Evolutionary conservation across 2,888 invertebrate genomes (phyloP).

Genomic region (Carpatolechia fugitivella): DNA sequence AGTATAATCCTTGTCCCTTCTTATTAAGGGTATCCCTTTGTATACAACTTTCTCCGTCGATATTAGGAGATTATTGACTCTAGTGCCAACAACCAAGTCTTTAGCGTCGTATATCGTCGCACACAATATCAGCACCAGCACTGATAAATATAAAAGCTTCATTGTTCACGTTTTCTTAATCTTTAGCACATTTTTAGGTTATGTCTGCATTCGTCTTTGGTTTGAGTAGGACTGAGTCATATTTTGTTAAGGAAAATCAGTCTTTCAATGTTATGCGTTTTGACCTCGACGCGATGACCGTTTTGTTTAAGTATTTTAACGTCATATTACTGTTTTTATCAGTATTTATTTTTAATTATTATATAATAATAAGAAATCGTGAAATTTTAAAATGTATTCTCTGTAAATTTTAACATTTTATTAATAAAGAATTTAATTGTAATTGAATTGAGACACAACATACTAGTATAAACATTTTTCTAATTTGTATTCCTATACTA

Average conservation of each 20-base stretch:
- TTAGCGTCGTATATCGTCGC: constrained; percentile 48
- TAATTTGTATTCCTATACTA: no score
- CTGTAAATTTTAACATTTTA: no score
- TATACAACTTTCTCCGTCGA: constrained; percentile 59
- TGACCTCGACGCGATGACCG: not conserved
- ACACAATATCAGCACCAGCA: constrained; percentile 45
- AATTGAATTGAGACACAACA: no score
- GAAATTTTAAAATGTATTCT: no score
- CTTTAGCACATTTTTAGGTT: constrained; percentile 35
- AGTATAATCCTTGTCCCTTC: constrained; percentile 59
- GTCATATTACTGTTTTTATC: not conserved
- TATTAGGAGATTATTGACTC: constrained; percentile 61
- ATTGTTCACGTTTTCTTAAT: constrained; percentile 33
- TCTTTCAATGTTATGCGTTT: no score
- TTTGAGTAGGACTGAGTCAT: constrained; percentile 25
- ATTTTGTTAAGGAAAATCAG: constrained; percentile 8
- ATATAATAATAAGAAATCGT: no score
- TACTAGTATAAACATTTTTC: no score
- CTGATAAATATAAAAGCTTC: constrained; percentile 42
- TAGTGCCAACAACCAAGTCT: constrained; percentile 57
- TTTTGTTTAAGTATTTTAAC: not conserved
- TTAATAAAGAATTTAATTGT: no score
- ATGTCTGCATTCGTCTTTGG: constrained; percentile 29
- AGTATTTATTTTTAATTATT: not conserved
- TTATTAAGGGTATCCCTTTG: constrained; percentile 48